Percentiles rank a stretch among this genome's conserved stretches.
Evolutionary conservation across 2,888 invertebrate genomes (phyloP).

Genomic region (Cryptus viduatorius): DNA sequence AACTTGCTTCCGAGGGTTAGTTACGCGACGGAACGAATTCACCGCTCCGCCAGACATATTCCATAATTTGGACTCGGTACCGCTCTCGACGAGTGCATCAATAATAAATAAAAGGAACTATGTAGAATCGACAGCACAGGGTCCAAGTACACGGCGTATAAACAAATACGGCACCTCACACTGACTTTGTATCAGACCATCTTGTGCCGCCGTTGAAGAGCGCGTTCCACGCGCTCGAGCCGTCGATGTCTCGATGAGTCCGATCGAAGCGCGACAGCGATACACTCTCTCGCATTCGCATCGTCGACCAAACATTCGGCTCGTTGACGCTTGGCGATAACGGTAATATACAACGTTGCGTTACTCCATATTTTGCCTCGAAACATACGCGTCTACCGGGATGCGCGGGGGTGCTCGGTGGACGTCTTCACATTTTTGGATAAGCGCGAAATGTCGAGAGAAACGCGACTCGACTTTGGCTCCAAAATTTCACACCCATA

Average conservation of each 20-base stretch:
- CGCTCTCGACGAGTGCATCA: neutral
- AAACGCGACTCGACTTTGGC: neutral
- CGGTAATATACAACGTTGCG: too few relatives aligned
- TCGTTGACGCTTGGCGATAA: too few relatives aligned
- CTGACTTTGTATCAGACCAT: neutral
- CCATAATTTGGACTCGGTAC: neutral
- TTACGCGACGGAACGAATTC: neutral
- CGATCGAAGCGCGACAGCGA: neutral
- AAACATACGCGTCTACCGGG: neutral
- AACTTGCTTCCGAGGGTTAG: constrained; percentile 4
- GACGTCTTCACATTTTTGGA: constrained; percentile 1
- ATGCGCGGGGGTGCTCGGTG: neutral
- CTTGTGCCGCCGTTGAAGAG: neutral
- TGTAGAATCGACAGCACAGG: neutral
- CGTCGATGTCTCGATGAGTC: neutral
- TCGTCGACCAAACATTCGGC: too few relatives aligned
- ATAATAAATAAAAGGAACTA: neutral
- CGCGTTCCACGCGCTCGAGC: neutral
- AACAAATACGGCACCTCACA: neutral
- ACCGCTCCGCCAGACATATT: neutral
- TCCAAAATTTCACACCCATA: neutral
- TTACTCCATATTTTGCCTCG: neutral
- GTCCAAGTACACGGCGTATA: neutral
- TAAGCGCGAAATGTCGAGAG: neutral
- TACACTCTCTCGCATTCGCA: neutral